phyloP scores from a whole-genome alignment of 2,797 vertebrate genomes.

The Dipus sagitta region DNA sequence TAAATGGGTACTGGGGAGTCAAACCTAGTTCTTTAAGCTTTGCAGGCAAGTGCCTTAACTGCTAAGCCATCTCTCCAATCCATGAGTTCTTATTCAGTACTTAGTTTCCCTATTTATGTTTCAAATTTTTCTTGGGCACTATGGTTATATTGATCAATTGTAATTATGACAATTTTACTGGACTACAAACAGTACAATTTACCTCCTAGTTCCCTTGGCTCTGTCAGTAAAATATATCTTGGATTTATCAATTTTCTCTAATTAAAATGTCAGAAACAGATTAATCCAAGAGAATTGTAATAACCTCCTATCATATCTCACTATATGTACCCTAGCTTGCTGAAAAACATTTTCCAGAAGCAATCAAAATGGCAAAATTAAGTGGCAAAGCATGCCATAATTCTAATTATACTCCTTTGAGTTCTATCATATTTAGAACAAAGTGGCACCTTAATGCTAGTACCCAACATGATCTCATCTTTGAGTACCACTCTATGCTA shows the following conservation, averaged over 20 bases:
- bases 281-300: conserved; percentile 21
- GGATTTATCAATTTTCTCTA: conserved; percentile 53
- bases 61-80: too few relatives aligned
- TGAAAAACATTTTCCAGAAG: conserved; percentile 44
- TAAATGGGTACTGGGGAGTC: too few relatives aligned
- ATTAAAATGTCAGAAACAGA: conserved; percentile 37
- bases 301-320: neutral
- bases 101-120: neutral
- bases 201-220: neutral
- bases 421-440: conserved; percentile 13
- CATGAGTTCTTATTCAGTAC: conserved; percentile 20
- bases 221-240: conserved; percentile 44
- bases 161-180: conserved; percentile 12
- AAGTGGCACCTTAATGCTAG: conserved; percentile 17
- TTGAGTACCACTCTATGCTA: neutral
- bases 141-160: conserved; percentile 56
- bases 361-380: conserved; percentile 20
- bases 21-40: too few relatives aligned
- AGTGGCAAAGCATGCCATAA: conserved; percentile 7
- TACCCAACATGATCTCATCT: neutral
- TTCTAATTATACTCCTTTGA: neutral
- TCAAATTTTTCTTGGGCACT: conserved; percentile 16
- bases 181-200: conserved; percentile 46
- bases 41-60: too few relatives aligned
- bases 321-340: neutral